Base-by-base conservation (phyloP, 2,113 vertebrate species). In the Tachysurus fulvidraco region DNA sequence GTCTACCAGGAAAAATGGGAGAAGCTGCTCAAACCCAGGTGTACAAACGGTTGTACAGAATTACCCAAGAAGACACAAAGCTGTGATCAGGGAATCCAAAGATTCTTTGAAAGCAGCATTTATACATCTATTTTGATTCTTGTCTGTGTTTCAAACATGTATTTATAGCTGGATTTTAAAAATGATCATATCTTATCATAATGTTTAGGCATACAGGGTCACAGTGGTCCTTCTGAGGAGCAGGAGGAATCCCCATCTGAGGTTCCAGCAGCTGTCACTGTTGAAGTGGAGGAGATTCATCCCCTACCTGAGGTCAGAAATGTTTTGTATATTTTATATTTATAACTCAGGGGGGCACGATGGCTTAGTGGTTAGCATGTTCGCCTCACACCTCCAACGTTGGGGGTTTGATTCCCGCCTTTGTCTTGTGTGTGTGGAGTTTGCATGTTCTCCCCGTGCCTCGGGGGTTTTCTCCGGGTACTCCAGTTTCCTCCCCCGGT, bases 201-300 rank as follows among this genome's bases (percentile, higher is more conserved):
- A 21, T 60, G 88, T 21, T 74, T 85, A 90, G 91, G 85, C 0
- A 3, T 85, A 54, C 65, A 60, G 71, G 84, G 90, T 87, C 83
- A 76, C 1, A 86, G 89, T 50, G 92, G 91, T 5, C 81, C 71
- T 5, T 89, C 78, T 1, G 91, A 93, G 5, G 91, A 95, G 1
- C 86, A 91, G 74, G 90, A 86, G 16, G 88, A 90, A 17, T 62
- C 19, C 8, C 92, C 54, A 4, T 86, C 93, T 0, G 94, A 97
- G 85, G 95, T 97, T 85, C 98, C 98, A 0, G 92, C 91, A 83
- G 91, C 96, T 0, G 94, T 97, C 84, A 96, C 93, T 12, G 97
- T 99, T 88, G 96, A 97, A 10, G 92, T 96, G 1, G 96, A 98
- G 89, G 97, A 98, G 71, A 91, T 96, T 81, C 96, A 98, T 90